These are phyloP conservation scores for Propithecus coquereli DNA, from an alignment of 2,113 vertebrate species.

Conservation along the genomic window DNA sequence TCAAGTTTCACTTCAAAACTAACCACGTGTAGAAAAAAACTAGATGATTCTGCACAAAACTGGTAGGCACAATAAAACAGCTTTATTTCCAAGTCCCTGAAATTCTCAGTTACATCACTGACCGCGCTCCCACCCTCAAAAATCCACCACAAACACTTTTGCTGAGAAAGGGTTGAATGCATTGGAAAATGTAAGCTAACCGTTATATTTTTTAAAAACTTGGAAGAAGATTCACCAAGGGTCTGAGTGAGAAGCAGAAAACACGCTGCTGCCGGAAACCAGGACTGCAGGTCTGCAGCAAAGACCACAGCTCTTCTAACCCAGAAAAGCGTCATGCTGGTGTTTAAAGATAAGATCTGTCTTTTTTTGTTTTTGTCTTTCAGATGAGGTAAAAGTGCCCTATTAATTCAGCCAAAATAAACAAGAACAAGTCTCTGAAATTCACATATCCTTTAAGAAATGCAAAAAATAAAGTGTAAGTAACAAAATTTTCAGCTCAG, in stretches of 20 bases:
- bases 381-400: neutral
- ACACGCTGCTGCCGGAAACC: neutral
- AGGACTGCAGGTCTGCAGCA: neutral
- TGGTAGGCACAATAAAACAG: neutral
- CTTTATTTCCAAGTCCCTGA: constrained; percentile 16
- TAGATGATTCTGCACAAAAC: constrained; percentile 17
- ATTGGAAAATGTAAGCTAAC: constrained; percentile 46
- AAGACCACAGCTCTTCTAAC: neutral
- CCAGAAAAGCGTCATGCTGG: neutral
- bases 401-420: neutral
- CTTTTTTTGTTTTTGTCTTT: neutral
- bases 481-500: neutral
- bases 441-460: neutral
- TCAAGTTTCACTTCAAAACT: constrained; percentile 3
- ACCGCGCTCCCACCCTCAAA: constrained; percentile 38
- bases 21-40: neutral
- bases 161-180: neutral
- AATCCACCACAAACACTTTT: constrained; percentile 26
- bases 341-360: neutral
- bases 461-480: neutral
- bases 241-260: neutral
- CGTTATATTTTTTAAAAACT: neutral
- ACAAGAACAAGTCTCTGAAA: neutral
- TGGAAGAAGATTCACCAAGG: neutral
- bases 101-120: constrained; percentile 6